phyloP scores from a whole-genome alignment of 92 coral and sea anemone genomes.

The Diadumene lineata region DNA sequence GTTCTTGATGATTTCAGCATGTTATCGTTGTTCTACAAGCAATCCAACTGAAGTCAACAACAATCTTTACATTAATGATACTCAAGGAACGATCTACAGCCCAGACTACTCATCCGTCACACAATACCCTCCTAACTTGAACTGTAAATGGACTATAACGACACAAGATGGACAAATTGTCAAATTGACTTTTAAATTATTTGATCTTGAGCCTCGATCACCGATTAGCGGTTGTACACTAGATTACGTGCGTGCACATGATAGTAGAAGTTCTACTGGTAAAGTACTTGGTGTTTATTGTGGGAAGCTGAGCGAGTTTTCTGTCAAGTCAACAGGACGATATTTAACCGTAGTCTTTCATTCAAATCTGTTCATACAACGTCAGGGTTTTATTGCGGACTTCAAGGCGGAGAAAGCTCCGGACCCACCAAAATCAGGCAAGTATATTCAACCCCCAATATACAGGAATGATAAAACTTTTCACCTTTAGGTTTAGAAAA shows the following conservation, averaged over 20 bases:
- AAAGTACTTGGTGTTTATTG: conserved; percentile 45
- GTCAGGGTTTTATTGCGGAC: conserved; percentile 34
- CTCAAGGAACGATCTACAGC: conserved; percentile 54
- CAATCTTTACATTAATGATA: conserved; percentile 42
- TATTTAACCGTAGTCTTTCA: conserved; percentile 31
- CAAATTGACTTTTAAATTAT: conserved; percentile 46
- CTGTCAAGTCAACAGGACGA: conserved; percentile 26
- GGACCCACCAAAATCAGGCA: background rate
- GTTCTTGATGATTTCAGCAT: conserved; percentile 18
- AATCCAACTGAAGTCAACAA: conserved; percentile 33
- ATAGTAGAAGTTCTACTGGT: conserved; percentile 25
- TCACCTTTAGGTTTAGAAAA: too few relatives aligned
- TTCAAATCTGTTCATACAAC: conserved; percentile 28
- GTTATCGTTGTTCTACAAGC: conserved; percentile 44
- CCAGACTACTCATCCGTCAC: conserved; percentile 50
- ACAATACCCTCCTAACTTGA: conserved; percentile 56
- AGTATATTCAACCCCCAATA: background rate
- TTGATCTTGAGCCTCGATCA: conserved; percentile 51
- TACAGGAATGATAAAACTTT: too few relatives aligned
- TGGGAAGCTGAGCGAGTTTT: conserved; percentile 20
- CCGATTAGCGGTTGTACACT: conserved; percentile 17
- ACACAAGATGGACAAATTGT: conserved; percentile 35
- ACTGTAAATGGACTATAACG: conserved; percentile 62
- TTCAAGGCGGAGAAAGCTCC: conserved; percentile 8
- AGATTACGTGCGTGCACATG: conserved; percentile 45